A percentile compares a stretch with the other conserved stretches of the same genome.
phyloP scores from a whole-genome alignment of 1,140 invertebrate species.

The Procambarus clarkii region DNA sequence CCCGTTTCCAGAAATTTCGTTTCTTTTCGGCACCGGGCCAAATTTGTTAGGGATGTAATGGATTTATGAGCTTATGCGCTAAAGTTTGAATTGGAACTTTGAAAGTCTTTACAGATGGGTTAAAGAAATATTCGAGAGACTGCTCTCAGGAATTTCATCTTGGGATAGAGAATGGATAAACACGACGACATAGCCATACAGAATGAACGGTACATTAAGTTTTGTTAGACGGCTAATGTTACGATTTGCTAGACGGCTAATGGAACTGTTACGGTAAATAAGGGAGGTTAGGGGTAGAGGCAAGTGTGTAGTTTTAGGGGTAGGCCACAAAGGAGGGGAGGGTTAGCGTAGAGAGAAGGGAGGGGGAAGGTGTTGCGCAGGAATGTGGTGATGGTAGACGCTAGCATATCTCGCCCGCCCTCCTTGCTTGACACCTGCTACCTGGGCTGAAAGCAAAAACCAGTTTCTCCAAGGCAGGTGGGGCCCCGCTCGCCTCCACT shows the following conservation, averaged over 20 bases:
- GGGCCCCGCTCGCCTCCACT: too few species aligned
- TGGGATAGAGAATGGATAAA: too few species aligned
- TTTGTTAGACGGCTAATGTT: too few species aligned
- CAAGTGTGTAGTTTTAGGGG: too few species aligned
- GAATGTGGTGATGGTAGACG: background rate
- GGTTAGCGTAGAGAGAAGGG: background rate
- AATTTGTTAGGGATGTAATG: background rate
- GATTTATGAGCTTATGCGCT: background rate
- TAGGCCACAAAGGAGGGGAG: too few species aligned
- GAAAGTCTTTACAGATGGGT: background rate
- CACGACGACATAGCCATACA: too few species aligned
- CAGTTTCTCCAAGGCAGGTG: background rate
- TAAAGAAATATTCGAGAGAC: background rate
- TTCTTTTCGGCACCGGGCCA: background rate
- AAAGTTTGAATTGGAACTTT: background rate
- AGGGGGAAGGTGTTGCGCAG: background rate
- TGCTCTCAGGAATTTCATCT: too few species aligned
- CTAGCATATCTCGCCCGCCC: too few species aligned
- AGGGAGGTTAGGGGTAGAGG: too few species aligned
- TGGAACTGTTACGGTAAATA: too few species aligned
- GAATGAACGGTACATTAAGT: too few species aligned
- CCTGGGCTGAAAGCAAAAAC: background rate
- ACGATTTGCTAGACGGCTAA: too few species aligned
- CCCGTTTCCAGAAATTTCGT: background rate
- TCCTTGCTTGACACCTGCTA: background rate